Conservation (phyloP, 2,797 vertebrate species). For the Acestrorhynchus altus region DNA sequence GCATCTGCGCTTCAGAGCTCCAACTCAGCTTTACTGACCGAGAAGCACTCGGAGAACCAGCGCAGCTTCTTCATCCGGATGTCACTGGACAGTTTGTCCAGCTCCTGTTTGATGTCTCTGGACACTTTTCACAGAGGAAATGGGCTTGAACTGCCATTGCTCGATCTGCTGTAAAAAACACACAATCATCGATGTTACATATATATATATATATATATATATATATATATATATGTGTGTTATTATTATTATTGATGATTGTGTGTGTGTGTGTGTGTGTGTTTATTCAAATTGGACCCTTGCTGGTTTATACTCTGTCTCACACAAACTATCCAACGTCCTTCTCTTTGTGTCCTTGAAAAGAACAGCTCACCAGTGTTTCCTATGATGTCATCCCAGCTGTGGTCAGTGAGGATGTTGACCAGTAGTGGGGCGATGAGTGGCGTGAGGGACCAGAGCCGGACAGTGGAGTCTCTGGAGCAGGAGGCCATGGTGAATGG, state of each 20-base stretch:
- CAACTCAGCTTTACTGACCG: constrained; percentile 78
- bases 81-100: constrained; percentile 87
- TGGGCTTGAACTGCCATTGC: constrained; percentile 87
- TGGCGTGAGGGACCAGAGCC: constrained; percentile 92
- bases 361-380: constrained; percentile 82
- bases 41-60: constrained; percentile 95
- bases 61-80: constrained; percentile 84
- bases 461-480: constrained; percentile 95
- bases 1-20: neutral
- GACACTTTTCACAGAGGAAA: constrained; percentile 93
- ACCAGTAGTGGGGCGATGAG: constrained; percentile 88
- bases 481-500: constrained; percentile 98
- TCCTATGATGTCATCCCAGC: constrained; percentile 92
- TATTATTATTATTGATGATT: too few relatives aligned
- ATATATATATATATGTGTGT: too few relatives aligned
- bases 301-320: neutral
- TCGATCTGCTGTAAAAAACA: constrained; percentile 75
- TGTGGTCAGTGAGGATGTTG: constrained; percentile 85
- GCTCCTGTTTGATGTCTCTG: constrained; percentile 91
- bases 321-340: neutral
- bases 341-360: neutral
- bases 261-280: too few relatives aligned
- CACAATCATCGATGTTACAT: neutral
- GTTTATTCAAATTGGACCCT: neutral
- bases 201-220: too few relatives aligned